Base-by-base conservation (phyloP, 2,797 vertebrate genomes). In the Lophius americanus region DNA sequence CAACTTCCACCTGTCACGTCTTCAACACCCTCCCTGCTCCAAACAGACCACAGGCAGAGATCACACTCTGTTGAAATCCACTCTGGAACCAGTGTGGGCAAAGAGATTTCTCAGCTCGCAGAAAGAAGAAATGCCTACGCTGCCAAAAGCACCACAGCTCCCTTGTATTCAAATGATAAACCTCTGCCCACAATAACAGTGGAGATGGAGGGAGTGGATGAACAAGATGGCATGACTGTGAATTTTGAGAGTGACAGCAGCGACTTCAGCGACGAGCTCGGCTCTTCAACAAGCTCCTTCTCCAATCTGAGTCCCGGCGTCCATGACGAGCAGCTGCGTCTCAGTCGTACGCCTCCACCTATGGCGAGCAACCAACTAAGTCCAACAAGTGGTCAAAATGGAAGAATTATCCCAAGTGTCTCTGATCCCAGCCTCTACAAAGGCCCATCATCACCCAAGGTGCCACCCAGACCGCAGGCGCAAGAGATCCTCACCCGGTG, bases 401-500 rank as follows among this genome's bases (percentile, higher is more conserved):
- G 62, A 5, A 78, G 42, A 42, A 50, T 92, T n/a, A 41, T 38
- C 0, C n/a, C 68, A 63, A 85, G 75, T 9, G 64, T 83, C 14
- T 91, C 92, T 9, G 91, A 92, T 0, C 64, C 89, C 3, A 83
- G 67, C 75, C 54, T 93, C 14, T 90, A 70, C 70, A 91, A 91
- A 70, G 23, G 64, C 1, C 62, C 77, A 6, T 0, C 67, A 7
- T 43, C 52, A 0, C 96, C 96, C n/a, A 86, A 54, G 14, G 84
- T 97, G 56, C 97, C 96, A 0, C 69, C 79, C 0, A 92, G 95
- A 10, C 97, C 96, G 0, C 76, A 35, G 0, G 9, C 56, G 2
- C 87, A 84, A 0, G 92, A 96, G 79, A 97, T 98, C 85, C 89
- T 94, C 52, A 89, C 76, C 52, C 90, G 82, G 14, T 98, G 97